These are phyloP conservation scores for Bungarus multicinctus DNA, from an alignment of 2,113 vertebrate genomes.

Conservation along the genomic window DNA sequence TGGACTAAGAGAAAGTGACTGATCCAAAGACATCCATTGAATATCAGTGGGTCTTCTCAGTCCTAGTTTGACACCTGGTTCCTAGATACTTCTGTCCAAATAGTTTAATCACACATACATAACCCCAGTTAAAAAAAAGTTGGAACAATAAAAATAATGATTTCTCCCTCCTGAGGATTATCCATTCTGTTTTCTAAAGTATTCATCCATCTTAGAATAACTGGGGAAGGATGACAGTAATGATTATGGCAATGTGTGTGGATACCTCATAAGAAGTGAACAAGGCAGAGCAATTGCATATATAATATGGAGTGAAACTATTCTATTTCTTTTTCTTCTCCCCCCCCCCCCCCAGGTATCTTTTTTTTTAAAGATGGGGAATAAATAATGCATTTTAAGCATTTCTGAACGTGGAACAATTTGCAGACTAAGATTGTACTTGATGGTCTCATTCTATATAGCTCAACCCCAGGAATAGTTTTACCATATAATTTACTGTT, in stretches of 20 bases:
- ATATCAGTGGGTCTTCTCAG: background rate
- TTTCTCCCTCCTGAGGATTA: background rate
- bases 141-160: background rate
- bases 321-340: background rate
- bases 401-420: background rate
- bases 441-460: background rate
- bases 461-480: background rate
- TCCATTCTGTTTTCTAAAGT: background rate
- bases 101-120: background rate
- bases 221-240: background rate
- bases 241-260: background rate
- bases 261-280: background rate
- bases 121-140: background rate
- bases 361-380: background rate
- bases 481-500: background rate
- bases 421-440: background rate
- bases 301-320: background rate
- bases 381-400: background rate
- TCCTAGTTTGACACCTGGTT: background rate
- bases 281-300: background rate
- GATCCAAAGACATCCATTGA: background rate
- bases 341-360: background rate
- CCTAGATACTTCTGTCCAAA: background rate
- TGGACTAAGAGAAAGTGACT: background rate
- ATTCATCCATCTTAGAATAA: background rate